phyloP scores from a whole-genome alignment of 2,888 invertebrate genomes.

The Hypolimnas misippus region DNA sequence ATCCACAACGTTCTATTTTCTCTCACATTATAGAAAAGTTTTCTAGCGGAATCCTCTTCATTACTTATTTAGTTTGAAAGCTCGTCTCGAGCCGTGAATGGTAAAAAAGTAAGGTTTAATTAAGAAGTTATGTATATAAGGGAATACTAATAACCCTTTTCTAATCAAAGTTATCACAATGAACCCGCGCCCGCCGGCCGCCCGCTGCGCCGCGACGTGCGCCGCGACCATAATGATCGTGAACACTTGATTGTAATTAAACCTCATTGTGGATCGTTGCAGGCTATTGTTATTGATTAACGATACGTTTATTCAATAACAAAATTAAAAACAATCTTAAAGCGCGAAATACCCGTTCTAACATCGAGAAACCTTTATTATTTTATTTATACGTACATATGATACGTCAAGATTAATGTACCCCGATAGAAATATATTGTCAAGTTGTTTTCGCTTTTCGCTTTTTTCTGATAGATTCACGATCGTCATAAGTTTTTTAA shows the following conservation, averaged over 20 bases:
- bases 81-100: background rate
- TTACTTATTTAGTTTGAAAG: background rate
- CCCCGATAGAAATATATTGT: background rate
- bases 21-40: background rate
- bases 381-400: background rate
- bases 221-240: background rate
- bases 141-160: conserved; percentile 3
- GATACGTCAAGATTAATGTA: background rate
- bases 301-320: background rate
- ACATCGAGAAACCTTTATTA: background rate
- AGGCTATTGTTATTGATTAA: conserved; percentile 9
- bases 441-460: conserved; percentile 2
- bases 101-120: conserved; percentile 11
- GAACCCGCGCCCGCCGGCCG: background rate
- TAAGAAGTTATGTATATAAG: conserved; percentile 18
- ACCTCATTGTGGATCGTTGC: conserved; percentile 18
- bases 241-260: conserved; percentile 14
- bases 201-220: conserved; percentile 5
- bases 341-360: background rate
- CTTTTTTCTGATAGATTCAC: conserved; percentile 5
- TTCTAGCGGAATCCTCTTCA: background rate
- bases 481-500: conserved; percentile 41
- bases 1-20: background rate
- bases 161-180: conserved; percentile 16
- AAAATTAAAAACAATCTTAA: background rate